A percentile compares a stretch with the other conserved stretches of the same genome.
Evolutionary conservation across 1,140 invertebrate genomes (phyloP).

Genomic region (Melanaphis sacchari): DNA sequence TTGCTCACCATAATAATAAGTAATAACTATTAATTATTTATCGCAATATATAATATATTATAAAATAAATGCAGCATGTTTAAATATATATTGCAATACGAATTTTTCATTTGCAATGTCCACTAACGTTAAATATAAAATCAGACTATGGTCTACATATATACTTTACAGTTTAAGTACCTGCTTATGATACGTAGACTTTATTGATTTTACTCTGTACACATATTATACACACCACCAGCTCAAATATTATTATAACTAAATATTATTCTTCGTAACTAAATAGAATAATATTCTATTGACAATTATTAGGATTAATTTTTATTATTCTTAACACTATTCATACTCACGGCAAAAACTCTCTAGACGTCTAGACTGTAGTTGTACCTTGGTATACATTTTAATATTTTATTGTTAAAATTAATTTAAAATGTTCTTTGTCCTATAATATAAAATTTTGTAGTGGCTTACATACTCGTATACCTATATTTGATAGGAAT

Average conservation of each 20-base stretch:
- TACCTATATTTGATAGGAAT: neutral
- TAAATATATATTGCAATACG: neutral
- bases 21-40: neutral
- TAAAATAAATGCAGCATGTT: neutral
- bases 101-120: neutral
- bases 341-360: neutral
- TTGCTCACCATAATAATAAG: neutral
- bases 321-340: neutral
- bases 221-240: neutral
- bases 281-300: neutral
- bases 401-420: neutral
- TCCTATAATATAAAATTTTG: neutral
- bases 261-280: neutral
- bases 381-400: neutral
- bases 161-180: no score
- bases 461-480: neutral
- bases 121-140: neutral
- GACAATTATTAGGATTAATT: constrained; percentile 1
- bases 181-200: neutral
- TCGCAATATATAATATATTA: no score
- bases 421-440: neutral
- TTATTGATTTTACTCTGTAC: neutral
- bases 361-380: neutral
- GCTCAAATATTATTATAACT: neutral
- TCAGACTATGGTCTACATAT: neutral